Percentiles rank a stretch among this genome's conserved stretches.
Evolutionary conservation across 2,797 vertebrate species (phyloP).

Genomic region (Neoniphon sammara): DNA sequence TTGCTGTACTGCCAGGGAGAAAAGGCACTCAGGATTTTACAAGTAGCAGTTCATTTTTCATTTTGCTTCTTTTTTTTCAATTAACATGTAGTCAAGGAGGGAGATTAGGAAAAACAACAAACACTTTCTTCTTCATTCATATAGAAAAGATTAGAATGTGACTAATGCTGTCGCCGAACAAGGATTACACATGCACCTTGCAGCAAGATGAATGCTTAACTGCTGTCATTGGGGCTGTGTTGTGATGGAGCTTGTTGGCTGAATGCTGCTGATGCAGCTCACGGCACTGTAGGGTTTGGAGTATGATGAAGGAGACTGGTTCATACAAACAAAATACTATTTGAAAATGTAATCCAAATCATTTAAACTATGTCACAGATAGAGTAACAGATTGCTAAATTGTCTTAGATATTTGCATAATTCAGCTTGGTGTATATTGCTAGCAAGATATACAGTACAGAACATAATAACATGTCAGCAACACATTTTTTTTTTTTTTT

Average conservation of each 20-base stretch:
- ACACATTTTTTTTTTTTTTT: no score
- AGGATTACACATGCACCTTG: conserved; percentile 68
- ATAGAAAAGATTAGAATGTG: conserved; percentile 59
- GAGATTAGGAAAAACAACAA: conserved; percentile 44
- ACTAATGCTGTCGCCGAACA: conserved; percentile 52
- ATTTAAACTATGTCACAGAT: conserved; percentile 18
- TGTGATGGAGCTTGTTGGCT: conserved; percentile 36
- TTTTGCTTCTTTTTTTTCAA: conserved; percentile 12
- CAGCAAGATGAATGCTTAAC: conserved; percentile 57
- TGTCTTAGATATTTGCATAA: background rate
- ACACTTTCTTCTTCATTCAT: conserved; percentile 37
- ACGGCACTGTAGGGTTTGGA: conserved; percentile 7
- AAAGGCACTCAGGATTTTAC: background rate
- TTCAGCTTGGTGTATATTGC: background rate
- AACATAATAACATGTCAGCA: no score
- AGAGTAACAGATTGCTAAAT: conserved; percentile 7
- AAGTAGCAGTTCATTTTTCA: background rate
- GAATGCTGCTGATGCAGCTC: conserved; percentile 50
- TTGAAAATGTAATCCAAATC: conserved; percentile 14
- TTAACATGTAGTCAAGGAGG: conserved; percentile 22
- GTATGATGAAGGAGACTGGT: conserved; percentile 34
- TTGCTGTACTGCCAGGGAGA: background rate
- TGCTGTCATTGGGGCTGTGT: conserved; percentile 46
- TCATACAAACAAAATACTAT: conserved; percentile 16
- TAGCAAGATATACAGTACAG: background rate